Base-by-base conservation (phyloP, 2,888 invertebrate species). In the Flabesymbios commensalis region DNA sequence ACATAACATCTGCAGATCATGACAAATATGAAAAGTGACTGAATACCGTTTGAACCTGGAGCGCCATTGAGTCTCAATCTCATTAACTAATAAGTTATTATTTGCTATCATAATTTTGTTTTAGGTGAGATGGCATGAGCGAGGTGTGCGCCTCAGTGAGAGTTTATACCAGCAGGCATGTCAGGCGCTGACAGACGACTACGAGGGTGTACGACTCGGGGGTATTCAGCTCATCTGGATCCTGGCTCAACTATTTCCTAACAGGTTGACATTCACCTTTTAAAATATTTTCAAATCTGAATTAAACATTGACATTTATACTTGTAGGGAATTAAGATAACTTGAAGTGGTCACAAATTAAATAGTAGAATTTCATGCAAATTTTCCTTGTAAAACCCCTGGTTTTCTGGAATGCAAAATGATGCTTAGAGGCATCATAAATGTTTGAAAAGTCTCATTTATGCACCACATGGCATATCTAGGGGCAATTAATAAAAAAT, bases 181-280 rank as follows among this genome's bases (percentile, higher is more conserved):
- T 75, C 85, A 87, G 26, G 91, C 92, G 1, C 86, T 96, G 49
- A 88, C 89, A 28, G 97, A 97, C 83, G 95, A 96, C 81, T 94
- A 94, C 82, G 95, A 96, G 83, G 92, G 92, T 76, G 96, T 96
- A 0, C 86, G 96, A 56, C 88, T 91, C 75, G 91, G 90, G 47
- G 94, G 93, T 0, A 84, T 96, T 4, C 90, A 90, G 76, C 84
- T 97, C 29, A 88, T 97, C 42, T 93, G 91, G 87, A 87, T 93
- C 57, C 83, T 96, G 10, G 92, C 93, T 49, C 90, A 90, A 72
- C 88, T 90, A 52, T 93, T 93, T 84, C 90, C 94, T 1, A 94
- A 96, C 41, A 67, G 52, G 67, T 64, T 7, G 28, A 24, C n/a
- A n/a, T 17, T 49, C 14, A 41, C 10, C 31, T 1, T 5, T 32